These are phyloP conservation scores for Pteropus rufus DNA, from an alignment of 2,797 vertebrate species.

Conservation along the genomic window DNA sequence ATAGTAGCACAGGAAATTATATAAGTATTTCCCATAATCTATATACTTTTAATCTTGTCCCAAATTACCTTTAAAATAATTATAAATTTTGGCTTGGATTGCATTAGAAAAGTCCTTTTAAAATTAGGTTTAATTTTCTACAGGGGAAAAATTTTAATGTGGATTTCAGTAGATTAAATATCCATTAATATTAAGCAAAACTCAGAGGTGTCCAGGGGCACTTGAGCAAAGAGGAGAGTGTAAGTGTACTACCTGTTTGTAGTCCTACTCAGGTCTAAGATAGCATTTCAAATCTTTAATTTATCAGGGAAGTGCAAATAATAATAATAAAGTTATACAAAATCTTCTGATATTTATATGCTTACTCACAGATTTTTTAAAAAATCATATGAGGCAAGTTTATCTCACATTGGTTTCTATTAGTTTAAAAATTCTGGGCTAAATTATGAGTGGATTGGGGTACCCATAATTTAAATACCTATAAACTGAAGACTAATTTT, in stretches of 20 bases:
- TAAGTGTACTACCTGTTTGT: neutral
- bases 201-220: neutral
- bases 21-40: neutral
- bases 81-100: neutral
- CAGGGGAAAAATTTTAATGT: neutral
- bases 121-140: constrained; percentile 32
- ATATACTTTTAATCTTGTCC: neutral
- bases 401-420: neutral
- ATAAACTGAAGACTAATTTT: neutral
- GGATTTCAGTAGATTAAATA: neutral
- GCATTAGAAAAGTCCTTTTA: neutral
- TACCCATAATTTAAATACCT: neutral
- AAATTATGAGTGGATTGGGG: neutral
- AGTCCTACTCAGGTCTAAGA: neutral
- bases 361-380: neutral
- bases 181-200: neutral
- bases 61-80: neutral
- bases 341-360: neutral
- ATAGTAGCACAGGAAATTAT: neutral
- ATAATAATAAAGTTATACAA: neutral
- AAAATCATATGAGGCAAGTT: neutral
- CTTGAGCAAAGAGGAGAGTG: neutral
- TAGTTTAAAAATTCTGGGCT: neutral
- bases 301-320: neutral
- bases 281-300: neutral